Conservation (phyloP, 1,140 invertebrate genomes). For the Littorina saxatilis region DNA sequence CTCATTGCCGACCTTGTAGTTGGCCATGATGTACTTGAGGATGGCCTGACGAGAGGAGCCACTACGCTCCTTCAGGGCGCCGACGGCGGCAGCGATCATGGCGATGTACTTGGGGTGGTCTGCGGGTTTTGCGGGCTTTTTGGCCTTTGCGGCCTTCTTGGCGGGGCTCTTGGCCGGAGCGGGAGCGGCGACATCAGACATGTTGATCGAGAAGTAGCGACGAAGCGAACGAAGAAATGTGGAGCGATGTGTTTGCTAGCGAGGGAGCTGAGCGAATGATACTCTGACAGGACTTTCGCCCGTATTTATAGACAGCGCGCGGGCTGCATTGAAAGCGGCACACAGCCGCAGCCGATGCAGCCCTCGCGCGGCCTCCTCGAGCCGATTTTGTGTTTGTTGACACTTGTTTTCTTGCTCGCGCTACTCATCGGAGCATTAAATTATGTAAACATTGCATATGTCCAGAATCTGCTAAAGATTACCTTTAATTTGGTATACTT, state of each 20-base stretch:
- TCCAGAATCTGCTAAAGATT: too few species aligned
- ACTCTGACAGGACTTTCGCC: too few species aligned
- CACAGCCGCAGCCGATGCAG: neutral
- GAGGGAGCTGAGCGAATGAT: neutral
- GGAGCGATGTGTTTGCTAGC: neutral
- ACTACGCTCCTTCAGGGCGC: conserved; percentile 58
- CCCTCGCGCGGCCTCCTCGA: neutral
- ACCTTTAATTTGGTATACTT: too few species aligned
- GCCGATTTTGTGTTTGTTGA: conserved; percentile 22
- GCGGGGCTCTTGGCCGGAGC: conserved; percentile 39
- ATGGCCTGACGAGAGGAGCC: conserved; percentile 72
- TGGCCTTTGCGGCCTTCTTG: conserved; percentile 60
- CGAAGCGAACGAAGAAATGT: too few species aligned
- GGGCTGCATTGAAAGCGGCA: conserved; percentile 26
- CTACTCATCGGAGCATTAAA: neutral
- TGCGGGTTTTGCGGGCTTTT: conserved; percentile 56
- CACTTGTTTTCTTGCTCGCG: neutral
- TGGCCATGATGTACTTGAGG: conserved; percentile 71
- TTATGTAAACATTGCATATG: too few species aligned
- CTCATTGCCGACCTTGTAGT: conserved; percentile 72
- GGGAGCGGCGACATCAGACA: conserved; percentile 45
- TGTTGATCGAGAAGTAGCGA: neutral
- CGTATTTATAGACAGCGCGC: neutral
- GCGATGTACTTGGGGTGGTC: conserved; percentile 61
- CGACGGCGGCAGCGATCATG: conserved; percentile 62